These are phyloP conservation scores for Xanthia icteritia DNA, from an alignment of 2,888 invertebrate genomes.

Conservation along the genomic window DNA sequence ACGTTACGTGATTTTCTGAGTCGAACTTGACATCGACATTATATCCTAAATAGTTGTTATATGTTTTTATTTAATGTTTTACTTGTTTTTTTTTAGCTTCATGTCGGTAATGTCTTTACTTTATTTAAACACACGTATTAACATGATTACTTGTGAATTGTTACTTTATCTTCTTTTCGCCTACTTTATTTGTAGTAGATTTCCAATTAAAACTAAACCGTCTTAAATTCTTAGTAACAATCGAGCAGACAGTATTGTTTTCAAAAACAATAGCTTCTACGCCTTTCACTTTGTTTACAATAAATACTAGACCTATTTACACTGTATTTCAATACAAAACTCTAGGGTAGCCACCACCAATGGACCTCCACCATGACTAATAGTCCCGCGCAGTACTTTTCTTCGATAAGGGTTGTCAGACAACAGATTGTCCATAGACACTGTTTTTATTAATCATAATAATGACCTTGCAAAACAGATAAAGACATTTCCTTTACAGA, in stretches of 20 bases:
- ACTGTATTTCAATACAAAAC: background rate
- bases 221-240: conserved; percentile 13
- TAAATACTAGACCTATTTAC: conserved; percentile 4
- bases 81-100: no score
- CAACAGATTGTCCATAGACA: background rate
- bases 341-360: background rate
- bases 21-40: no score
- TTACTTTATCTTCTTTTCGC: background rate
- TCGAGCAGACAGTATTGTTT: conserved; percentile 24
- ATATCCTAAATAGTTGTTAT: no score
- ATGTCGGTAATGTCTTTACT: no score
- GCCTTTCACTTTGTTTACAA: conserved; percentile 1
- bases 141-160: no score
- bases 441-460: background rate
- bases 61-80: no score
- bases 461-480: background rate
- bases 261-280: conserved; percentile 24
- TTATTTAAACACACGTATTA: no score
- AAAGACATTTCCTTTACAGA: no score
- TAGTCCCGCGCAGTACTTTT: background rate
- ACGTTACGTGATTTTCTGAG: no score
- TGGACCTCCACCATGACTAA: background rate
- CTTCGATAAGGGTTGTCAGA: background rate
- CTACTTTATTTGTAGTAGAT: background rate
- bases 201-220: background rate